phyloP scores from a whole-genome alignment of 2,113 vertebrate genomes.

The Tupaia tana region DNA sequence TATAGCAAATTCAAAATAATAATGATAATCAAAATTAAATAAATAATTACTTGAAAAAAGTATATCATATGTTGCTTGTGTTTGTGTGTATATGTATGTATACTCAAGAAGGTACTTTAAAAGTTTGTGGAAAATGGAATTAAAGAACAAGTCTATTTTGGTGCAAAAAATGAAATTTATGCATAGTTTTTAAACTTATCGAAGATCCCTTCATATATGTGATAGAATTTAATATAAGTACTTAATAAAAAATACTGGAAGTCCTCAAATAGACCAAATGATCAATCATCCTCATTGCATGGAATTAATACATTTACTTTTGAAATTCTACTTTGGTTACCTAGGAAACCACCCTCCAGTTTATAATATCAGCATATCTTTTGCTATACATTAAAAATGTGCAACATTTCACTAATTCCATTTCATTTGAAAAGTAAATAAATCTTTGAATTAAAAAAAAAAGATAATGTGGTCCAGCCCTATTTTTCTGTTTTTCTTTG shows the following conservation, averaged over 20 bases:
- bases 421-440: neutral
- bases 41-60: neutral
- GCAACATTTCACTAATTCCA: neutral
- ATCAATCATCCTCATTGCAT: neutral
- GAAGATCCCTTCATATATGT: too few species aligned
- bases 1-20: too few species aligned
- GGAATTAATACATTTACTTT: neutral
- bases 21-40: too few species aligned
- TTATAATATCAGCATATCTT: neutral
- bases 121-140: too few species aligned
- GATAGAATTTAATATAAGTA: too few species aligned
- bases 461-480: neutral
- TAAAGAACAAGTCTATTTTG: too few species aligned
- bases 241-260: too few species aligned
- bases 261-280: neutral
- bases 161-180: too few species aligned
- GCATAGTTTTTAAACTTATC: too few species aligned
- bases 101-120: neutral
- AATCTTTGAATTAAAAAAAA: neutral
- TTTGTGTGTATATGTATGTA: neutral
- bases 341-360: neutral
- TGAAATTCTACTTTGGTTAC: neutral
- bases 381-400: neutral
- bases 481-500: neutral
- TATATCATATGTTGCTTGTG: neutral